A percentile compares a stretch with the other conserved stretches of the same genome.
Evolutionary conservation across 2,113 vertebrate genomes (phyloP).

Genomic region (Oryzias celebensis): DNA sequence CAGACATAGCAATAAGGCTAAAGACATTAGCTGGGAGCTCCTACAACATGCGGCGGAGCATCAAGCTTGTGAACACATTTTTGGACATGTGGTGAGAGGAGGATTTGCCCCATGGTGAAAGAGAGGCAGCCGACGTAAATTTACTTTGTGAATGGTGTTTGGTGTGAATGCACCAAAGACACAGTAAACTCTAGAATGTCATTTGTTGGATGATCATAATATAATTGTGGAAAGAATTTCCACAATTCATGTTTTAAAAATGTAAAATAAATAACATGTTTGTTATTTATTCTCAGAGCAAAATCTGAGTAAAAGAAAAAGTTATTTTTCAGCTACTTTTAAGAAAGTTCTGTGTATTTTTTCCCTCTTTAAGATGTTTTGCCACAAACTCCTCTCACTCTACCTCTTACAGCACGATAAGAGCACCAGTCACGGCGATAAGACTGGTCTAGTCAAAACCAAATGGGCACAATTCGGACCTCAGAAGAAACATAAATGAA

Average conservation of each 20-base stretch:
- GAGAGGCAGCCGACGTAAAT: no score
- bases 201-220: no score
- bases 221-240: no score
- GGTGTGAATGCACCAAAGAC: no score
- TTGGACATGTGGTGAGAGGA: no score
- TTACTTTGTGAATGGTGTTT: no score
- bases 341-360: constrained; percentile 81
- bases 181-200: no score
- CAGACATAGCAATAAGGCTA: no score
- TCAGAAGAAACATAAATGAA: constrained; percentile 82
- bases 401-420: constrained; percentile 99
- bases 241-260: constrained; percentile 70
- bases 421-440: constrained; percentile 96
- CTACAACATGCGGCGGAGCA: no score
- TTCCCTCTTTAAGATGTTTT: constrained; percentile 84
- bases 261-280: constrained; percentile 79
- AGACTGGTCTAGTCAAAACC: constrained; percentile 99
- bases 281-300: constrained; percentile 90
- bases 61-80: no score
- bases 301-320: constrained; percentile 80
- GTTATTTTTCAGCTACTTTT: constrained; percentile 46
- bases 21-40: no score
- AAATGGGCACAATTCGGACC: constrained; percentile 99
- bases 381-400: constrained; percentile 98
- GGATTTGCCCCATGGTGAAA: no score